Evolutionary conservation across 2,797 vertebrate species (phyloP).

Genomic region (Semotilus atromaculatus): DNA sequence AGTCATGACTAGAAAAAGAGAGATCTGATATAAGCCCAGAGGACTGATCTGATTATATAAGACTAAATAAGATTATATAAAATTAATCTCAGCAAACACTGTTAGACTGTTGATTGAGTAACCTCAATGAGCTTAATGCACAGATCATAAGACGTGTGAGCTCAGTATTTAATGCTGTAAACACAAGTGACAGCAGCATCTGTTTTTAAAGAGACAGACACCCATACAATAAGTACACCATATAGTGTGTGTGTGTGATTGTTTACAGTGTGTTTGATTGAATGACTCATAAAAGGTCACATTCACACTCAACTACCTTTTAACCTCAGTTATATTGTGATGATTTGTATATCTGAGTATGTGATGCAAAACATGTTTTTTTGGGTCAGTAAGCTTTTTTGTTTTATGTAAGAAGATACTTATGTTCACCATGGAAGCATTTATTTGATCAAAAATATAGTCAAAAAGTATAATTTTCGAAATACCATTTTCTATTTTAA

Average conservation of each 20-base stretch:
- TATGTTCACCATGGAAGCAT: neutral
- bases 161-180: slow-evolving; percentile 43
- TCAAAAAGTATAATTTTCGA: neutral
- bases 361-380: neutral
- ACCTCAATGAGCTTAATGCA: slow-evolving; percentile 10
- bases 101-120: slow-evolving; percentile 17
- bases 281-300: slow-evolving; percentile 19
- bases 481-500: neutral
- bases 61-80: slow-evolving; percentile 36
- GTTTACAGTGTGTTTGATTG: neutral
- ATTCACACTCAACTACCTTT: neutral
- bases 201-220: neutral
- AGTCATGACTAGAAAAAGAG: slow-evolving; percentile 41
- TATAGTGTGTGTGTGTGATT: neutral
- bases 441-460: neutral
- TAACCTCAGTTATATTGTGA: neutral
- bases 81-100: slow-evolving; percentile 12
- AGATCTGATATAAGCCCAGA: slow-evolving; percentile 32
- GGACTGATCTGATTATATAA: slow-evolving; percentile 38
- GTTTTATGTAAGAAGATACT: neutral
- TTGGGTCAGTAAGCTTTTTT: neutral
- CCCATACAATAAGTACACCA: neutral
- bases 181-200: slow-evolving; percentile 6
- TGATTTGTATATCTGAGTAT: neutral
- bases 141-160: neutral